These are phyloP conservation scores for Crematogaster levior DNA, from an alignment of 2,888 invertebrate species.

Conservation along the genomic window DNA sequence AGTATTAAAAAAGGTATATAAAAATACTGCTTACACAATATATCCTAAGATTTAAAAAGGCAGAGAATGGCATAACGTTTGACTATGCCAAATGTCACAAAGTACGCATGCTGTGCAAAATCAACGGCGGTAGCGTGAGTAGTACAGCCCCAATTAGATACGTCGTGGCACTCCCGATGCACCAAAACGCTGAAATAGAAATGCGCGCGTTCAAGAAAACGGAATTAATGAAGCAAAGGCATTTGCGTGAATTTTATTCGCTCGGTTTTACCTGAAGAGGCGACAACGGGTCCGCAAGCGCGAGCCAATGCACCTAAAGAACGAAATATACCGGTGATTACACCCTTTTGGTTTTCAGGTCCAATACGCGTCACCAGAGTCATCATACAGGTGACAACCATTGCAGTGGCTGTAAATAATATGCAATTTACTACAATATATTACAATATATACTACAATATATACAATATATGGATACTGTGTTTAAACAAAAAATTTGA, in stretches of 20 bases:
- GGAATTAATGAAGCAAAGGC: not conserved
- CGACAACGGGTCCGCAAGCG: conserved; percentile 95
- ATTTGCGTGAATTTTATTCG: not conserved
- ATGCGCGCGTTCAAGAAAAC: not conserved
- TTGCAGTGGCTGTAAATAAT: conserved; percentile 90
- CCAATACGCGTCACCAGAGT: conserved; percentile 95
- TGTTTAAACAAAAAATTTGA: not conserved
- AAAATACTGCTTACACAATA: not conserved
- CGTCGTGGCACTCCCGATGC: conserved; percentile 93
- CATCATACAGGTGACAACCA: conserved; percentile 98
- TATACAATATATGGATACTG: too few relatives aligned
- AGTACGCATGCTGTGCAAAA: conserved; percentile 83
- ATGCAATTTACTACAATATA: not conserved
- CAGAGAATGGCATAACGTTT: not conserved
- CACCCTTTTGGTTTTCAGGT: conserved; percentile 94
- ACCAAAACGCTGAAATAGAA: conserved; percentile 93
- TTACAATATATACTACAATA: too few relatives aligned
- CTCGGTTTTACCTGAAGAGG: conserved; percentile 90
- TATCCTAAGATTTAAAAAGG: not conserved
- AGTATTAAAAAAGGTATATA: conserved; percentile 4
- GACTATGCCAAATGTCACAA: not conserved
- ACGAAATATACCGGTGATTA: conserved; percentile 96
- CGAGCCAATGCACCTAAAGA: conserved; percentile 97
- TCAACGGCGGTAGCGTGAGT: conserved; percentile 92
- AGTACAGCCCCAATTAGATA: conserved; percentile 93